Evolutionary conservation across 2,113 vertebrate genomes (phyloP), one percentile per base, ranked within the genome.

Genomic region (Poecilia latipinna): DNA sequence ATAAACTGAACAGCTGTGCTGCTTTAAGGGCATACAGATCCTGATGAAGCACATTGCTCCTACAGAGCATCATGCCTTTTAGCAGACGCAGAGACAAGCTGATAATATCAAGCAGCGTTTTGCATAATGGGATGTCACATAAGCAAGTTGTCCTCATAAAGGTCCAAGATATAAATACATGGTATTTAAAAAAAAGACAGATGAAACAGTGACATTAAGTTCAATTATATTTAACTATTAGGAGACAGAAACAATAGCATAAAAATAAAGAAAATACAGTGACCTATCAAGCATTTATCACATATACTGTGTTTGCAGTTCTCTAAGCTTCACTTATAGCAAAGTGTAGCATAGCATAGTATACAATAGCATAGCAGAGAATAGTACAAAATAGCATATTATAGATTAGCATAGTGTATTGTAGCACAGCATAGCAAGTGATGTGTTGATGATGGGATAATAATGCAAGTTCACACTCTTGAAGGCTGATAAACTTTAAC

Each of bases 101-200:
- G 32, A 82, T 87, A 31, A 80, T 60, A 82, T 79, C 74, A 75
- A 61, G 78, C 68, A 78, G 63, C 22, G 1, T 75, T 72, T 70
- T 77, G 61, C 61, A 68, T 66, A 39, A 72, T 37, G 35, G 35
- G 83, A 70, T 78, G 79, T 72, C 77, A 75, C 68, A 61, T 69
- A 78, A 31, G 44, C 61, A 68, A 64, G 74, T 31, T 35, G 10
- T n/a, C 32, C 17, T 19, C 12, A 37, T 66, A 81, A 33, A 83
- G 39, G 68, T 86, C 74, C 13, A 8, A 48, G 71, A 83, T 78
- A 75, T 54, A 86, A 67, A 68, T 26, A 76, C 22, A n/a, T 57
- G 62, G 8, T 31, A 15, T 51, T 19, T 19, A 75, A 65, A 79
- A 51, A 28, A 7, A 31, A 51, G 3, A 60, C n/a, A n/a, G 31